These are phyloP conservation scores for Zenarchopterus dispar DNA, from an alignment of 2,797 vertebrate species.

Conservation along the genomic window DNA sequence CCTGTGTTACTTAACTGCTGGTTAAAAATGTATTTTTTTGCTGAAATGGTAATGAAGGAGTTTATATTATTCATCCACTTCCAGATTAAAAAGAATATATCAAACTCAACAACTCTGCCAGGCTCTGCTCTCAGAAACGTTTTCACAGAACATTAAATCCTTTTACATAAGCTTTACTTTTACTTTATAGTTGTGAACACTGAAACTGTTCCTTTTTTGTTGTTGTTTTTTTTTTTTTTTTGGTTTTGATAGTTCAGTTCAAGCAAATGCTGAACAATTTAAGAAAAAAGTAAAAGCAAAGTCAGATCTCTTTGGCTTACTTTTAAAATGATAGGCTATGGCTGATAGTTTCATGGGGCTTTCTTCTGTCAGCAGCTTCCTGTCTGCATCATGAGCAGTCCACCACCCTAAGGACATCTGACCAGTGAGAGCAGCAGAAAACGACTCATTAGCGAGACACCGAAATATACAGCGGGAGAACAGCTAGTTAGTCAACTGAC, in stretches of 20 bases:
- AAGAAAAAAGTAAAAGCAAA: not conserved
- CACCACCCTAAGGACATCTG: constrained; percentile 48
- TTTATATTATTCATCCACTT: constrained; percentile 73
- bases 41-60: constrained; percentile 50
- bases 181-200: constrained; percentile 32
- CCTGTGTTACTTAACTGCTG: constrained; percentile 46
- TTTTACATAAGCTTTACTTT: constrained; percentile 37
- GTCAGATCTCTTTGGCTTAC: constrained; percentile 12
- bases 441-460: constrained; percentile 62
- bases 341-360: constrained; percentile 22
- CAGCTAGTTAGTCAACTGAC: constrained; percentile 55
- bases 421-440: constrained; percentile 45
- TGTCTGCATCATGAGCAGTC: constrained; percentile 30
- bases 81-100: constrained; percentile 65
- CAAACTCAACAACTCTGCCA: constrained; percentile 50
- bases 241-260: not conserved
- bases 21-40: constrained; percentile 69
- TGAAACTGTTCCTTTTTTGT: constrained; percentile 26
- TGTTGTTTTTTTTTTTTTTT: constrained; percentile 1
- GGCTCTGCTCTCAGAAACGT: constrained; percentile 23
- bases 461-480: constrained; percentile 43
- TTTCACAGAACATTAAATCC: constrained; percentile 44
- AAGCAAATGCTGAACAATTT: not conserved
- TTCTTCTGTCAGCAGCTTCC: constrained; percentile 40
- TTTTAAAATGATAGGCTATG: constrained; percentile 16